Conservation (phyloP, 2,888 invertebrate species). For the Parnassius apollo region DNA sequence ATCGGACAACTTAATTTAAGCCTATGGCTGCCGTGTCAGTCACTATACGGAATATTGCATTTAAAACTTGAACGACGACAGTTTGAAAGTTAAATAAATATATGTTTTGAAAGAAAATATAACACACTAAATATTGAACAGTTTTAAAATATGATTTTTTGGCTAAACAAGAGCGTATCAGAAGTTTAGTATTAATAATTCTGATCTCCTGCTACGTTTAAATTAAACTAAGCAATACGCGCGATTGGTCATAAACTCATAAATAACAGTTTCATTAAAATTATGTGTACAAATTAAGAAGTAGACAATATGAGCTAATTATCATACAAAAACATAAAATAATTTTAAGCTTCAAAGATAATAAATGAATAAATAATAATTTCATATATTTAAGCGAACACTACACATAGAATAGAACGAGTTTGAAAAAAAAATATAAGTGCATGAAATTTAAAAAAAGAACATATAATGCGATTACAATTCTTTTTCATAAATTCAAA, state of each 20-base stretch:
- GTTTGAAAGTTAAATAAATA: too few relatives aligned
- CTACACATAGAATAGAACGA: background rate
- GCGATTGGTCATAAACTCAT: slow-evolving; percentile 30
- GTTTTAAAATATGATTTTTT: background rate
- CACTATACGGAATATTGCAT: too few relatives aligned
- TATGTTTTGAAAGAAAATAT: too few relatives aligned
- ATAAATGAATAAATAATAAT: background rate
- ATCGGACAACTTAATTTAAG: too few relatives aligned
- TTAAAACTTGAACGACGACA: too few relatives aligned
- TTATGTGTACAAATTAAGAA: slow-evolving; percentile 17
- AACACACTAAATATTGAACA: too few relatives aligned
- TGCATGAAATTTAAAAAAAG: background rate
- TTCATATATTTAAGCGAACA: background rate
- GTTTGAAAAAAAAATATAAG: background rate
- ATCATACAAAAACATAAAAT: background rate
- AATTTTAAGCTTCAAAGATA: background rate
- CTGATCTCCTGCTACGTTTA: background rate
- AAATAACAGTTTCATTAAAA: slow-evolving; percentile 34
- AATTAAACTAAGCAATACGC: slow-evolving; percentile 32
- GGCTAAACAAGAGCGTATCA: background rate
- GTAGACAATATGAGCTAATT: background rate
- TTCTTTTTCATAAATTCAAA: background rate
- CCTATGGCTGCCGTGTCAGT: too few relatives aligned
- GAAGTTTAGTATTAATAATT: background rate
- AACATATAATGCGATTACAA: background rate